Conservation (phyloP, 1,140 invertebrate genomes). For the Penaeus vannamei region DNA sequence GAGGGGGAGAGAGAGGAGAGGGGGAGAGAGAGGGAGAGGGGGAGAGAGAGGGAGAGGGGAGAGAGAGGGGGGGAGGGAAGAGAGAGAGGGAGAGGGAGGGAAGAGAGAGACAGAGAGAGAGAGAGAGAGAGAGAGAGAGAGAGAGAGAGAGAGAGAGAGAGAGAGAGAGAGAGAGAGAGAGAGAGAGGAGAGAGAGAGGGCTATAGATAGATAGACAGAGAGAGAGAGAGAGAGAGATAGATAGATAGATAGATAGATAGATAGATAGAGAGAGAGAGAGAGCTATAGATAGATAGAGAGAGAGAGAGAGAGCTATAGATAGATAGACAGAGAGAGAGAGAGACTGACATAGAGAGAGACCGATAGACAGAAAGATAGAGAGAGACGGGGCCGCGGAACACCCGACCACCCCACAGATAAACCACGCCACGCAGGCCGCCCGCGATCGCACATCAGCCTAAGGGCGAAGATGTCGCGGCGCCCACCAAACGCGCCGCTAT, state of each 20-base stretch:
- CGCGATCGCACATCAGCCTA: neutral
- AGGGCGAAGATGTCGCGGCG: too few relatives aligned
- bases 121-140: constrained; percentile 8
- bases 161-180: neutral
- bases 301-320: constrained; percentile 8
- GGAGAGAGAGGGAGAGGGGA: neutral
- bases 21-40: constrained; percentile 26
- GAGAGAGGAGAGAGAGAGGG: neutral
- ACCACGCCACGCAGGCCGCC: neutral
- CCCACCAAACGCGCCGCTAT: too few relatives aligned
- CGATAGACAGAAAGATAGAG: too few relatives aligned
- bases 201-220: too few relatives aligned
- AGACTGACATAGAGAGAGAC: too few relatives aligned
- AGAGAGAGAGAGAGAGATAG: too few relatives aligned
- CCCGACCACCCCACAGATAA: too few relatives aligned
- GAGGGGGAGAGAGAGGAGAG: constrained; percentile 6
- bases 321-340: neutral
- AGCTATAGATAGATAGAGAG: constrained; percentile 31
- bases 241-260: neutral
- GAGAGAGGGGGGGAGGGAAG: neutral
- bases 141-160: constrained; percentile 31
- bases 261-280: neutral
- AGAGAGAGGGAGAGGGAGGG: constrained; percentile 31
- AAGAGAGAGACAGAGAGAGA: neutral
- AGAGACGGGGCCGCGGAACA: too few relatives aligned